Percentiles rank a stretch among this genome's conserved stretches.
These are phyloP conservation scores for Gyrodactylus salaris DNA, from an alignment of 1,140 invertebrate species.

Conservation along the genomic window DNA sequence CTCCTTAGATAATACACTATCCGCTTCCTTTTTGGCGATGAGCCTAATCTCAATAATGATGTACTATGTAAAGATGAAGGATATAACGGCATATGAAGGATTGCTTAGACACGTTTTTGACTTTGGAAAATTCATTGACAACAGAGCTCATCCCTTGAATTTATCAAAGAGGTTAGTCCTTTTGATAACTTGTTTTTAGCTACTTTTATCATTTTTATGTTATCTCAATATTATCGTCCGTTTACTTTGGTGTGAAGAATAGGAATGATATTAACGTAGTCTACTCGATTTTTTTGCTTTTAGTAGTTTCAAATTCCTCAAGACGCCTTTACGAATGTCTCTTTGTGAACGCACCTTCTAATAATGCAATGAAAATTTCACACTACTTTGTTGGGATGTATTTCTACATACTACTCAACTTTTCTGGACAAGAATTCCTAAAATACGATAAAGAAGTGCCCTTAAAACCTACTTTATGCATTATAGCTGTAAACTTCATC, in stretches of 20 bases:
- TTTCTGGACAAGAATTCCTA: neutral
- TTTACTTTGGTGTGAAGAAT: neutral
- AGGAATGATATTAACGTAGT: neutral
- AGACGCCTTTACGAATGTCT: neutral
- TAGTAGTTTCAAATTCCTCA: neutral
- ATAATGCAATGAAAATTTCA: neutral
- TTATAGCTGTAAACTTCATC: neutral
- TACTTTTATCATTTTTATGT: neutral
- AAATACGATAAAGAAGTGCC: neutral
- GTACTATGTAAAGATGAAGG: too few relatives aligned
- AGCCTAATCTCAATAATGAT: too few relatives aligned
- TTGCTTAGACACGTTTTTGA: neutral
- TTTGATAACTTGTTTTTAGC: neutral
- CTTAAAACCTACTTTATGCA: neutral
- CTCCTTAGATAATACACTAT: neutral
- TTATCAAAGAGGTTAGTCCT: neutral
- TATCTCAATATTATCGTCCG: neutral
- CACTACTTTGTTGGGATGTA: neutral
- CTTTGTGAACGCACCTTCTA: neutral
- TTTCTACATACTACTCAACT: neutral
- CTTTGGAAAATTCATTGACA: neutral
- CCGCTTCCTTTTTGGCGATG: neutral
- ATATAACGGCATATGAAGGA: too few relatives aligned
- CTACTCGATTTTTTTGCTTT: neutral
- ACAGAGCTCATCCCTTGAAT: neutral